Percentiles rank a stretch among this genome's conserved stretches.
phyloP scores from a whole-genome alignment of 2,888 invertebrate species.

The Drosophila kuntzei region DNA sequence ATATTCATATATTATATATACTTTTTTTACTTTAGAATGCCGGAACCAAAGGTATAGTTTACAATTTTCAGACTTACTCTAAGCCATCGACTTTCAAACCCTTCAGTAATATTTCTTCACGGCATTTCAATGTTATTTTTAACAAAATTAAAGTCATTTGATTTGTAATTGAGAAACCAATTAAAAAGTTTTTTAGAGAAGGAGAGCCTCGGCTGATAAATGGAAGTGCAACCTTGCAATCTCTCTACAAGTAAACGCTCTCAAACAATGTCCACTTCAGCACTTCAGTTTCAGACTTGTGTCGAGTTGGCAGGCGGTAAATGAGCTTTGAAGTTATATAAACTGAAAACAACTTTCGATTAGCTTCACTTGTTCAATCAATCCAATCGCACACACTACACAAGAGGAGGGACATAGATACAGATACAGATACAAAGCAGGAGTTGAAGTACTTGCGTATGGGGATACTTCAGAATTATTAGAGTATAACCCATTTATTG shows the following conservation, averaged over 20 bases:
- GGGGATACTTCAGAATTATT: slow-evolving; percentile 42
- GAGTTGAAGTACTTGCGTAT: slow-evolving; percentile 49
- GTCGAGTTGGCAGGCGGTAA: slow-evolving; percentile 47
- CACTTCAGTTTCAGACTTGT: slow-evolving; percentile 22
- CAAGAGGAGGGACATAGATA: not conserved
- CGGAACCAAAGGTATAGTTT: too few species aligned
- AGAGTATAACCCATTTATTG: slow-evolving; percentile 18
- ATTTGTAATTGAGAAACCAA: slow-evolving; percentile 27
- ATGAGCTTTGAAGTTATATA: slow-evolving; percentile 57
- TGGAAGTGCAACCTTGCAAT: slow-evolving; percentile 49
- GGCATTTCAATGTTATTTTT: not conserved
- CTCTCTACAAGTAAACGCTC: slow-evolving; percentile 42
- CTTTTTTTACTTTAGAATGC: too few species aligned
- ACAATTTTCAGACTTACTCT: not conserved
- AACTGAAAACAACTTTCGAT: slow-evolving; percentile 49
- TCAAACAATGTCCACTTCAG: slow-evolving; percentile 47
- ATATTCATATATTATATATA: too few species aligned
- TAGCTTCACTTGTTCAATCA: slow-evolving; percentile 27
- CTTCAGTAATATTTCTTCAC: not conserved
- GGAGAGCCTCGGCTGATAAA: slow-evolving; percentile 25
- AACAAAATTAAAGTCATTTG: slow-evolving; percentile 11
- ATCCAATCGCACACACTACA: slow-evolving; percentile 1
- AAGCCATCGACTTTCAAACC: not conserved
- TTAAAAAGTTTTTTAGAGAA: slow-evolving; percentile 38
- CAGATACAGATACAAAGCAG: slow-evolving; percentile 8